Evolutionary conservation across 2,797 vertebrate genomes (phyloP).

Genomic region (Argentina silus): DNA sequence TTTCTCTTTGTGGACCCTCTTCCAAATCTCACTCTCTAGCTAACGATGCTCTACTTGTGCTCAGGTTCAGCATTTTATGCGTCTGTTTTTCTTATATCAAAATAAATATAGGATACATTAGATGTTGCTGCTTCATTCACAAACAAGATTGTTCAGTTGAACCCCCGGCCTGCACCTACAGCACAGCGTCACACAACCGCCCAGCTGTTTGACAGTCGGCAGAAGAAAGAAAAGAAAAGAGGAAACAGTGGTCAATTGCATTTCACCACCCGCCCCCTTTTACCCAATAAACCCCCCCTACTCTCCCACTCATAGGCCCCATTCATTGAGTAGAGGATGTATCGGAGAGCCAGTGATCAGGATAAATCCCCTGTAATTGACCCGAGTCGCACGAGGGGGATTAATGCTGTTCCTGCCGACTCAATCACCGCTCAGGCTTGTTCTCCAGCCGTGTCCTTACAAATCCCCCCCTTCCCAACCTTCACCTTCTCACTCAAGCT

Average conservation of each 20-base stretch:
- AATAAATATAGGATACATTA: too few relatives aligned
- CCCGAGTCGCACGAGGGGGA: conserved; percentile 3
- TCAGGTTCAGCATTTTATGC: neutral
- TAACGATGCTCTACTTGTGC: neutral
- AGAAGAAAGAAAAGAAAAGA: too few relatives aligned
- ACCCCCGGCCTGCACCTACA: too few relatives aligned
- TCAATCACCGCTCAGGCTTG: conserved; percentile 6
- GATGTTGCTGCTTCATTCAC: neutral
- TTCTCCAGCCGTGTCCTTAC: neutral
- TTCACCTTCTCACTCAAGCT: neutral
- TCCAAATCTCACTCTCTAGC: neutral
- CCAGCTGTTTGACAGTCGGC: neutral
- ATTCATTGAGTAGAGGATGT: neutral
- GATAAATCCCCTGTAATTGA: conserved; percentile 16
- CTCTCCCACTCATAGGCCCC: neutral
- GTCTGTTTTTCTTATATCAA: too few relatives aligned
- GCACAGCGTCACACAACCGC: neutral
- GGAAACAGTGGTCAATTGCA: neutral
- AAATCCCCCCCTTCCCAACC: neutral
- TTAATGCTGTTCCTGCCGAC: conserved; percentile 9
- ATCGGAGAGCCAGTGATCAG: conserved; percentile 9
- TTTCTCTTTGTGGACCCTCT: neutral
- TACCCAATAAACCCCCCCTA: neutral
- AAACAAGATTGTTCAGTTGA: neutral
- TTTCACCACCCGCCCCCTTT: neutral